These are phyloP conservation scores for Melipona quadrifasciata DNA, from an alignment of 1,140 invertebrate genomes.

Conservation along the genomic window DNA sequence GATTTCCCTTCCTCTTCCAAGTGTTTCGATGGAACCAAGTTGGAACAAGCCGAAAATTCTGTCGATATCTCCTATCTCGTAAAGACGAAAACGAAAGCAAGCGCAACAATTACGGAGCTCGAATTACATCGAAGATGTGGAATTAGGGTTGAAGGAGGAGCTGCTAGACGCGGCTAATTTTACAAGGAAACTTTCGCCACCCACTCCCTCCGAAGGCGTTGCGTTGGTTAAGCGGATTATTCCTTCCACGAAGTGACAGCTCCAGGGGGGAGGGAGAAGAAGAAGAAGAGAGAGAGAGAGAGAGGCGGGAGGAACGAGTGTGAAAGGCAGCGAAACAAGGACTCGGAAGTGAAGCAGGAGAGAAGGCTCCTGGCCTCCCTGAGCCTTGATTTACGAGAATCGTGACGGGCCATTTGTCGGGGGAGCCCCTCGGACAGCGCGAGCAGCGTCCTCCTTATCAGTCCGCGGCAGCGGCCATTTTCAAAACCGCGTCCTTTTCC, in stretches of 20 bases:
- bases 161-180: constrained; percentile 28
- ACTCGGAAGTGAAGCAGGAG: constrained; percentile 46
- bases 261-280: too few relatives aligned
- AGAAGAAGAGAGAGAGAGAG: too few relatives aligned
- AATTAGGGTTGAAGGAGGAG: neutral
- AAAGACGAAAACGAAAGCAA: neutral
- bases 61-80: too few relatives aligned
- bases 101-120: constrained; percentile 17
- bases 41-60: too few relatives aligned
- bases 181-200: constrained; percentile 10
- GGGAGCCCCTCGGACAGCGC: constrained; percentile 74
- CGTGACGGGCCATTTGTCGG: constrained; percentile 81
- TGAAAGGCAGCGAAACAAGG: constrained; percentile 46
- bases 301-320: neutral
- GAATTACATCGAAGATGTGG: constrained; percentile 22
- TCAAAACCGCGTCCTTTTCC: constrained; percentile 69
- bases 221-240: constrained; percentile 64
- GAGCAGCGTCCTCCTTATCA: constrained; percentile 73
- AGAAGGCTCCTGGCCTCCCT: constrained; percentile 43
- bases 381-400: constrained; percentile 80
- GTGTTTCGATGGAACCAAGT: too few relatives aligned
- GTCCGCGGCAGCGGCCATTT: constrained; percentile 76
- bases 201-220: neutral
- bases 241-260: constrained; percentile 40
- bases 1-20: neutral